These are phyloP conservation scores for Chirona hameri DNA, from an alignment of 2,888 invertebrate species.

Conservation along the genomic window DNA sequence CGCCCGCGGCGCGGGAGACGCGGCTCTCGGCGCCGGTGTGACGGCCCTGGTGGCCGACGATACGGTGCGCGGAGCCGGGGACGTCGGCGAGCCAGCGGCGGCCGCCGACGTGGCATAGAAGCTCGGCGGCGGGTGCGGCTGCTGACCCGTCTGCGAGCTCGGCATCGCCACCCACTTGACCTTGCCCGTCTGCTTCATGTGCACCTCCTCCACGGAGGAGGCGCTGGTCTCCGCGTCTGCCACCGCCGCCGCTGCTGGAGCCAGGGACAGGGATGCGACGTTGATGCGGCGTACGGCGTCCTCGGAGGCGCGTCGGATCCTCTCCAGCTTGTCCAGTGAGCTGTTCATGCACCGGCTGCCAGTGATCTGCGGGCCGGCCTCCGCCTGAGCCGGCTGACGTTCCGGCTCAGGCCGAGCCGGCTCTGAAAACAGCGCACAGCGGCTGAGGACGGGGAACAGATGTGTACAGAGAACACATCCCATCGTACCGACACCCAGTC, in stretches of 20 bases:
- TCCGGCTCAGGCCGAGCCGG: no score
- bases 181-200: background rate
- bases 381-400: no score
- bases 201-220: background rate
- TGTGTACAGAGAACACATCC: no score
- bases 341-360: background rate
- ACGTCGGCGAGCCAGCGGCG: background rate
- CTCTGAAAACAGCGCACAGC: no score
- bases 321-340: constrained; percentile 8
- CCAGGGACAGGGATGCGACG: background rate
- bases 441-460: no score
- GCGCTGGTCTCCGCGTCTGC: background rate
- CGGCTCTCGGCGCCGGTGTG: background rate
- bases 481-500: no score
- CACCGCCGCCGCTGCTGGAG: background rate
- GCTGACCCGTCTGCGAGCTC: background rate
- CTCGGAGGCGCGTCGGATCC: background rate
- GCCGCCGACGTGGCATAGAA: background rate
- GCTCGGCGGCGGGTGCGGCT: background rate
- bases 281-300: background rate
- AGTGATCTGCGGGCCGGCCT: no score
- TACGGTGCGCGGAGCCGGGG: background rate
- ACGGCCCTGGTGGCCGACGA: background rate
- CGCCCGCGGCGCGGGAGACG: background rate
- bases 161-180: constrained; percentile 25